Base-by-base conservation (phyloP, 1,140 invertebrate species). In the Diprion similis region DNA sequence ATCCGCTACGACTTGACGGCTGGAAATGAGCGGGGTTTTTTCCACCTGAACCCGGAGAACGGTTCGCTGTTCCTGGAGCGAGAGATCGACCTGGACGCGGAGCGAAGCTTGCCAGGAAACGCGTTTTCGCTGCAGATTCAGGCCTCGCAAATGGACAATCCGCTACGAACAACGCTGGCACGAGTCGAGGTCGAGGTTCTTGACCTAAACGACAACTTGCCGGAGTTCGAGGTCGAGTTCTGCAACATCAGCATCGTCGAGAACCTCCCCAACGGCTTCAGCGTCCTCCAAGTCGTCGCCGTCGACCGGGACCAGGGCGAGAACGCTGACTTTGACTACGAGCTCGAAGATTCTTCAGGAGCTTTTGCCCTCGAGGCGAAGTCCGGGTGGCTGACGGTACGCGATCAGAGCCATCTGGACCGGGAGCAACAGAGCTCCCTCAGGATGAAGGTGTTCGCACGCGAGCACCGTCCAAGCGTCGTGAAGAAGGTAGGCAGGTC, bases 171-270 rank as follows among this genome's bases (percentile, higher is more conserved):
- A 47, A 92, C 93, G 0, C 85, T 91, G 0, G 93, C 95, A 0
- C 87, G 93, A 74, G 91, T 96, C 0, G 94, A 96, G 83, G 87
- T 97, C 0, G 92, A 95, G 83, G 87, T 97, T 0, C 79, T 94
- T 10, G 95, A 97, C 81, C 82, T 97, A 0, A 96, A 96, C 80
- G 95, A 96, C 80, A 95, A 95, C 84, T 83, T 94, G 17, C 95
- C 95, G 0, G 92, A 95, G 76, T 97, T 97, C 74, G 95, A 96
- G 85, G 94, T 95, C 0, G 95, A 96, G 78, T 92, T 95, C 76
- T 97, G 97, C 81, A 96, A 96, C 77, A 96, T 97, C 59, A 96
- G 95, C 76, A 96, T 97, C 69, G 95, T 97, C 66, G 95, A 97
- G 83, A 97, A 97, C 84, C 87, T 97, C 47, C 96, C 95, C 0